Conservation (phyloP, 2,888 invertebrate genomes). For the Latrodectus hesperus region DNA sequence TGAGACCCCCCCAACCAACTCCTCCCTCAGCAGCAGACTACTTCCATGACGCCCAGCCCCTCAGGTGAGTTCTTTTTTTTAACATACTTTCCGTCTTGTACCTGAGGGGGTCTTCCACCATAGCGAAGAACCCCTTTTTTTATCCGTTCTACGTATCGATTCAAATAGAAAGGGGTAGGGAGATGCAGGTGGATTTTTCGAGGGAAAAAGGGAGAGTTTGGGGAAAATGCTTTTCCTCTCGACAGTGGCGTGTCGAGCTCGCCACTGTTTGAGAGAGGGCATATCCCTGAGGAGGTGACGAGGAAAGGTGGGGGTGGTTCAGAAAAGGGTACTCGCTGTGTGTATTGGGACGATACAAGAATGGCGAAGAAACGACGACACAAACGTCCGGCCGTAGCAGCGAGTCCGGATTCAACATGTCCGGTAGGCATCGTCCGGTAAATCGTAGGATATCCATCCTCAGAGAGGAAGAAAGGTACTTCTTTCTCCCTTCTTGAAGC, state of each 20-base stretch:
- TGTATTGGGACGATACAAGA: constrained; percentile 30
- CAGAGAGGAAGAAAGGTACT: constrained; percentile 41
- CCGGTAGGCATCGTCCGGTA: constrained; percentile 15
- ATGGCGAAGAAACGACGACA: constrained; percentile 46
- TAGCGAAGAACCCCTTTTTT: background rate
- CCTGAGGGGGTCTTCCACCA: constrained; percentile 13
- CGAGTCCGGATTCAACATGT: constrained; percentile 17
- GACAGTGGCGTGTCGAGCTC: constrained; percentile 18
- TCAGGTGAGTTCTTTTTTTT: constrained; percentile 26
- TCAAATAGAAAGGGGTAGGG: background rate
- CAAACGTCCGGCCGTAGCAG: constrained; percentile 14
- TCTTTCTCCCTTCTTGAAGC: background rate
- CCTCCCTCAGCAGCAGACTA: constrained; percentile 25
- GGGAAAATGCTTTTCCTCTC: constrained; percentile 23
- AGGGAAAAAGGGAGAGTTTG: background rate
- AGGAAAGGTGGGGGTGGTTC: constrained; percentile 3
- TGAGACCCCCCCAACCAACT: constrained; percentile 27
- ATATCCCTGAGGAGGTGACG: background rate
- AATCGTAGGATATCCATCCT: constrained; percentile 41
- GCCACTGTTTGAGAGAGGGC: constrained; percentile 12
- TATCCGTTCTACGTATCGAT: constrained; percentile 24
- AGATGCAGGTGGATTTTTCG: background rate
- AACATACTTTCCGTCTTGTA: background rate
- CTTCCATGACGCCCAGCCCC: constrained; percentile 61
- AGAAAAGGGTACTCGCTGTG: constrained; percentile 12